Evolutionary conservation across 2,888 invertebrate genomes (phyloP), one percentile per base, ranked within the genome.

Genomic region (Liodrosophila aerea): DNA sequence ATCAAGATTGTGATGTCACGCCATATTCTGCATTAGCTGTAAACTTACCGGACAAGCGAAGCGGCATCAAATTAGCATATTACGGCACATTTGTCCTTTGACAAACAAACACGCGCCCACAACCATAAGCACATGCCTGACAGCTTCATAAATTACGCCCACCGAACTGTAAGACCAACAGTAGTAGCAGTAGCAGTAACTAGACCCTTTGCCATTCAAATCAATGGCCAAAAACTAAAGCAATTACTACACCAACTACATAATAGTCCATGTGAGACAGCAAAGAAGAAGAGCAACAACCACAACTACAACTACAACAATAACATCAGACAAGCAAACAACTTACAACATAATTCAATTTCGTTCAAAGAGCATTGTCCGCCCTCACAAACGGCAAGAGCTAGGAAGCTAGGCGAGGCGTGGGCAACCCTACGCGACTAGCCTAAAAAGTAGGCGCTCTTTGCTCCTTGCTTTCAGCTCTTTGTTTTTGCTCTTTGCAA

Each of bases 71-170:
- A 76, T 74, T 80, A 74, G 60, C 68, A 76, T 80, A 73, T 66
- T 62, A 46, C 30, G 52, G 31, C 40, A 57, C 33, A 64, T 64
- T 59, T 57, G 49, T 12, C 27, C 50, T 56, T 66, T 43, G 16
- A 9, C 27, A 12, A 27, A 16, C 18, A 13, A 27, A 5, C 27
- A 12, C 37, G 33, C 57, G 43, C 53, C 47, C 34, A 61, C 59
- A 36, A 3, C 39, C n/a, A 18, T 22, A 13, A n/a, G 12, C 15
- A 40, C 11, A 27, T 2, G 7, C 7, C 18, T 8, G 62, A 45
- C 34, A 56, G 40, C 40, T 57, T 56, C 74, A 80, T 80, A 76
- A 80, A 80, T 80, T 74, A 59, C 81, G 57, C 76, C 81, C 74
- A 76, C 15, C 34, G 16, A 4, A 13, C 30, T 22, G 22, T 2